Base-by-base conservation (phyloP, 92 coral and sea anemone genomes). In the Porites evermanni region DNA sequence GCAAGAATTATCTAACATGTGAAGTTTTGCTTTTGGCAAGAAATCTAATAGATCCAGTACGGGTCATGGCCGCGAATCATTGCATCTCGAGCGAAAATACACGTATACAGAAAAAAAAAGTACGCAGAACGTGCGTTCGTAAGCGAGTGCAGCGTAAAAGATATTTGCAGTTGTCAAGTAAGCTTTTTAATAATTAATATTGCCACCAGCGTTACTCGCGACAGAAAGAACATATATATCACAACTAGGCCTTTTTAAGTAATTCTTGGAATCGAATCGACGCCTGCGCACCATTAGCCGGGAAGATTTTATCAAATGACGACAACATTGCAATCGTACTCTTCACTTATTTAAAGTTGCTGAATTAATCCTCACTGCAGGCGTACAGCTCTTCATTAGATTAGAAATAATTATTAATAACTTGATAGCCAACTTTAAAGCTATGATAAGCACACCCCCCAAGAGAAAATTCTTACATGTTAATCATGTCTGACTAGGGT, bases 141-240 rank as follows among this genome's bases (percentile, higher is more conserved):
- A n/a, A 59, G 16, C 16, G 61, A 72, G 87, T 23, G 70, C 70
- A 18, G 60, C 79, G 79, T 63, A 51, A 72, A 72, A 47, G 72
- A 70, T 58, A 83, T 44, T 60, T 50, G 20, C 72, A 73, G 47
- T 60, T 63, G 50, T 53, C 63, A 79, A 23, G 12, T 13, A 63
- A 32, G 61, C 64, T 17, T 13, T 44, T 83, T 72, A 83, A 83
- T 83, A 60, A 83, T 83, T 83, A 16, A 83, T 83, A 5, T 1
- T 16, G 29, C 87, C 87, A 83, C 87, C 79, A 72, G 79, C 58
- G 17, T 61, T 14, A 21, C 87, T 72, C 26, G 87, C 73, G 79
- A 59, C 18, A 18, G 56, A 4, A 24, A 19, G 10, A 18, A 81
- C 70, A 81, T 70, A 58, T 81, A 53, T 18, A 32, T 4, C 19